Conservation (phyloP, 1,140 invertebrate species). For the Drosophila persimilis region DNA sequence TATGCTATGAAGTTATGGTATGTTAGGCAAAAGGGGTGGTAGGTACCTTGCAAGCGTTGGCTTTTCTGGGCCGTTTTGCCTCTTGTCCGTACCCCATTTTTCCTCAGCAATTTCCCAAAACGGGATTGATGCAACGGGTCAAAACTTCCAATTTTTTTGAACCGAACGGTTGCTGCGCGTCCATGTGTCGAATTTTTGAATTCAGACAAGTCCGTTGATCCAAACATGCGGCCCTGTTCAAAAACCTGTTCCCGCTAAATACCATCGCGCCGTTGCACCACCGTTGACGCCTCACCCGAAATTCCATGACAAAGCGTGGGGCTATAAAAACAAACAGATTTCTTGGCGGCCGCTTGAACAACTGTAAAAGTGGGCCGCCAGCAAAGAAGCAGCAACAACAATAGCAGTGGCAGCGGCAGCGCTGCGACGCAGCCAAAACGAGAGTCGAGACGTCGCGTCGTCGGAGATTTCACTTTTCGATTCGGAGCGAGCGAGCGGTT, state of each 20-base stretch:
- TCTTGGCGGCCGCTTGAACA: constrained; percentile 53
- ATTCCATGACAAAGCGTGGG: constrained; percentile 52
- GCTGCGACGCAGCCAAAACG: constrained; percentile 24
- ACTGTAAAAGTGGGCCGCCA: constrained; percentile 72
- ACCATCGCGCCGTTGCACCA: not conserved
- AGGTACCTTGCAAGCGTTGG: too few relatives aligned
- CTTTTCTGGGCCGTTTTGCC: too few relatives aligned
- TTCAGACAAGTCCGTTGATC: too few relatives aligned
- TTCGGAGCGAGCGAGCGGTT: constrained; percentile 20
- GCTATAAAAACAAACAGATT: constrained; percentile 76
- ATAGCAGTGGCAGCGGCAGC: constrained; percentile 7
- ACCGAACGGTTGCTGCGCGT: too few relatives aligned
- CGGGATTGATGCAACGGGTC: too few relatives aligned
- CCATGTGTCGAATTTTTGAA: too few relatives aligned
- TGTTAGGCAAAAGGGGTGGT: too few relatives aligned
- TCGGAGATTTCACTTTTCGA: constrained; percentile 57
- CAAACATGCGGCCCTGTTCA: too few relatives aligned
- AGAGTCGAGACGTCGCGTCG: constrained; percentile 27
- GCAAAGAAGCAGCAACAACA: constrained; percentile 43
- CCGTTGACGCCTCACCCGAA: constrained; percentile 7
- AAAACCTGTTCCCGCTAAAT: constrained; percentile 40
- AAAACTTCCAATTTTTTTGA: too few relatives aligned
- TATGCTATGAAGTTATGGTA: too few relatives aligned
- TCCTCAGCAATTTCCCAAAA: too few relatives aligned
- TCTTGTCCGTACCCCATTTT: too few relatives aligned